Evolutionary conservation across 2,113 vertebrate genomes (phyloP), one percentile per base, ranked within the genome.

Genomic region (Otocyon megalotis): DNA sequence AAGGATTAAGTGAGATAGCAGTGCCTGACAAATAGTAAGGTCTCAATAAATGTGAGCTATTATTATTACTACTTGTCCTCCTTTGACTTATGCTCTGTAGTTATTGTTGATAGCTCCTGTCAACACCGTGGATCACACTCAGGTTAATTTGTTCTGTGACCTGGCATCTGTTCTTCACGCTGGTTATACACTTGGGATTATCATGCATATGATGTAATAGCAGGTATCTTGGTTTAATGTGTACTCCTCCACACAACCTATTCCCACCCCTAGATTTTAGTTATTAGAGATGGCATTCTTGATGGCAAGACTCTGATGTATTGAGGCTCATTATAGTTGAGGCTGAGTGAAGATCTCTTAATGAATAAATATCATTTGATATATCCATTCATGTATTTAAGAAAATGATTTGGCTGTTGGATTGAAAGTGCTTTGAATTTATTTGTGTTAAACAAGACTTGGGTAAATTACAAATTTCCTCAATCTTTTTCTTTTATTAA

Each of bases 401-500:
- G 32, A 88, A 54, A 95, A 65, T 56, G 12, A 63, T 69, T 94
- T 95, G 74, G 22, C 16, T 94, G 7, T 96, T 94, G 37, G 65
- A n/a, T 89, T 65, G 37, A 26, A 97, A 97, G 11, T 62, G 43
- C 24, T 96, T 92, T 92, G 67, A 96, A 71, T 89, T 2, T 74
- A 16, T 82, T 81, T 53, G 79, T 88, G 43, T 91, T 89, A 95
- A 90, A 92, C 53, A 58, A 17, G 48, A 93, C 65, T 92, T 95
- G 72, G 22, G 17, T 72, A 89, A 93, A 91, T 97, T 48, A 80
- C 11, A 92, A 48, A 58, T 95, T 94, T 93, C 96, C 50, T 89
- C 20, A 5, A 54, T 62, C 2, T 71, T 63, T 90, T 14, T 43
- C 10, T 24, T 82, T 94, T 80, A 56, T 56, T 96, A 81, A 88